Conservation (phyloP, 1,140 invertebrate genomes). For the Drosophila ogumai region DNA sequence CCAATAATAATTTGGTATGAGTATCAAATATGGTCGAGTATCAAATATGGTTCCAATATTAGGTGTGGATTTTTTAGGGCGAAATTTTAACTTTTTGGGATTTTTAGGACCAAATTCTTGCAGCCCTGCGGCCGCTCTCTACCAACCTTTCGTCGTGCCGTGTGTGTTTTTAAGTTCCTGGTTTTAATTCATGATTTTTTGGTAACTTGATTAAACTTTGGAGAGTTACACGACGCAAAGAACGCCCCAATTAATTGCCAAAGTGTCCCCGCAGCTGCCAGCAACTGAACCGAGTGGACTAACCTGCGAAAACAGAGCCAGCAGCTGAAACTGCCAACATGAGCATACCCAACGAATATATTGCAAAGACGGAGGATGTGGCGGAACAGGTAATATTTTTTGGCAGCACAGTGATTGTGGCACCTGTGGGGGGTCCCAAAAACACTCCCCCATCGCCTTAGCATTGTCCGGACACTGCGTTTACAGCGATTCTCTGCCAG, state of each 20-base stretch:
- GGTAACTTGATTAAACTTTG: conserved; percentile 64
- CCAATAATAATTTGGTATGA: too few species aligned
- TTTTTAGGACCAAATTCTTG: too few species aligned
- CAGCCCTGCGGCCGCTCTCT: not conserved
- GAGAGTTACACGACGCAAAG: conserved; percentile 14
- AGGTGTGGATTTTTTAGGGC: too few species aligned
- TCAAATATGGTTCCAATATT: too few species aligned
- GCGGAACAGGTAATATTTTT: conserved; percentile 92
- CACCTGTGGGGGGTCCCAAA: not conserved
- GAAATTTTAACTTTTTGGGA: too few species aligned
- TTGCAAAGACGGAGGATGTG: conserved; percentile 96
- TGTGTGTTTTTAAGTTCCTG: conserved; percentile 79
- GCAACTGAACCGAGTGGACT: conserved; percentile 4
- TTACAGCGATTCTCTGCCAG: conserved; percentile 15
- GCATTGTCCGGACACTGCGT: too few species aligned
- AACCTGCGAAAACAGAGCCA: conserved; percentile 19
- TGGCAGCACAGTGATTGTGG: conserved; percentile 2
- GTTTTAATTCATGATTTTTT: conserved; percentile 75
- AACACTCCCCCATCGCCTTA: too few species aligned
- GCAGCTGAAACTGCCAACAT: conserved; percentile 85
- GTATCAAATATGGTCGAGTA: too few species aligned
- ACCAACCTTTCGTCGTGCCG: conserved; percentile 56
- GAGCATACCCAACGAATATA: conserved; percentile 94
- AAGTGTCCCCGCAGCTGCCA: conserved; percentile 34
- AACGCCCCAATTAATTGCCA: conserved; percentile 16